Evolutionary conservation across 1,140 invertebrate species (phyloP).

Genomic region (Calephelis virginiensis): DNA sequence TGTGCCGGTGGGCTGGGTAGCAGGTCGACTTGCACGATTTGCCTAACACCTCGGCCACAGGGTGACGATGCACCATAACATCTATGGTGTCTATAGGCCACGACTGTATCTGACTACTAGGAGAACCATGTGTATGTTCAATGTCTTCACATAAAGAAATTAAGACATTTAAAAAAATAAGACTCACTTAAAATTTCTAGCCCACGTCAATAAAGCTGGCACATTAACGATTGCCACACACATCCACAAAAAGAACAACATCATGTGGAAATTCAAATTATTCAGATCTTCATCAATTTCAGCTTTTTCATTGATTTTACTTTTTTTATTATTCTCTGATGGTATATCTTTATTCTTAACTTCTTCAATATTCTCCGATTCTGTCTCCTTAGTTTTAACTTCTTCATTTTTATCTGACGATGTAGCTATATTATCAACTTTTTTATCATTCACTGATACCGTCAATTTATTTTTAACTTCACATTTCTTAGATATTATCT

Average conservation of each 20-base stretch:
- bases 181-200: constrained; percentile 81
- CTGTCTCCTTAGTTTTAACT: not conserved
- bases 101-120: too few species aligned
- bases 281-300: constrained; percentile 57
- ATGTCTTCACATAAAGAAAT: too few species aligned
- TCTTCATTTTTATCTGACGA: not conserved
- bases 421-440: too few species aligned
- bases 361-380: not conserved
- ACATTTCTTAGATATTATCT: not conserved
- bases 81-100: too few species aligned
- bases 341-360: not conserved
- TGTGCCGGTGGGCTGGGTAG: too few species aligned
- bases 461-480: not conserved
- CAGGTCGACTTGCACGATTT: too few species aligned
- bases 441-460: constrained; percentile 8
- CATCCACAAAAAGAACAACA: constrained; percentile 80
- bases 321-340: constrained; percentile 24
- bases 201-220: constrained; percentile 81
- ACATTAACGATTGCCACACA: constrained; percentile 77
- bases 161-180: constrained; percentile 3
- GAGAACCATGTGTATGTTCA: too few species aligned
- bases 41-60: too few species aligned
- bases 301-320: constrained; percentile 27
- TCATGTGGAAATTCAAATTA: constrained; percentile 81
- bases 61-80: too few species aligned